Evolutionary conservation across 30 jellyfish, hydroid and myxozoan species (phyloP), one percentile per base, ranked within the genome.

Genomic region (Pseudorhiza aurosa): DNA sequence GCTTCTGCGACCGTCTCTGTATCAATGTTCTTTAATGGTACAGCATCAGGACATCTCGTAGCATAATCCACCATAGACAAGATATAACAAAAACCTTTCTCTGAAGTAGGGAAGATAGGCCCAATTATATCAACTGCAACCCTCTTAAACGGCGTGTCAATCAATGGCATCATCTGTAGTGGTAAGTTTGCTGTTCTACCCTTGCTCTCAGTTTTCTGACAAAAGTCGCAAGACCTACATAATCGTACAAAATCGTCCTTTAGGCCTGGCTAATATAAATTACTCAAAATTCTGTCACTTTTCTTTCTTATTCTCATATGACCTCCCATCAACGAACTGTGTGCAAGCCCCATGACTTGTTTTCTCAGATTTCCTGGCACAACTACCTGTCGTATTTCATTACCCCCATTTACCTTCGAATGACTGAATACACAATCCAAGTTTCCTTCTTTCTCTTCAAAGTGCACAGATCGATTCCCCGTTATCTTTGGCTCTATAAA

Each of bases 1-100:
- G 88, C 88, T 57, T 75, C 88, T 30, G 88, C 79, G 24, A 75
- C 88, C 30, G 88, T 75, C n/a, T 55, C 79, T 53, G 88, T 55
- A 65, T 79, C 89, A 75, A 75, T 55, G 67, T 53, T 75, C 88
- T 75, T 55, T 40, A 75, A 37, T 39, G 78, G 67, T 25, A 75
- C 79, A 75, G 88, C 88, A 37, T 75, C 88, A 75, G 80, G 80
- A 42, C 56, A 75, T 53, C 78, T 40, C 32, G 79, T 75, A 37
- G 88, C 88, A 55, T 53, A 75, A 58, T 75, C 88, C 19, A 75
- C 82, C 63, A 75, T 36, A 39, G 81, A 2, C 65, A 57, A 42
- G 68, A 75, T 75, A 57, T 75, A 75, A 27, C 88, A 49, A 75
- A 31, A 58, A 26, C 88, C 88, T 36, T 75, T 58, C 79, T 75